phyloP scores from a whole-genome alignment of 2,888 invertebrate genomes.

The Oscheius sp. region DNA sequence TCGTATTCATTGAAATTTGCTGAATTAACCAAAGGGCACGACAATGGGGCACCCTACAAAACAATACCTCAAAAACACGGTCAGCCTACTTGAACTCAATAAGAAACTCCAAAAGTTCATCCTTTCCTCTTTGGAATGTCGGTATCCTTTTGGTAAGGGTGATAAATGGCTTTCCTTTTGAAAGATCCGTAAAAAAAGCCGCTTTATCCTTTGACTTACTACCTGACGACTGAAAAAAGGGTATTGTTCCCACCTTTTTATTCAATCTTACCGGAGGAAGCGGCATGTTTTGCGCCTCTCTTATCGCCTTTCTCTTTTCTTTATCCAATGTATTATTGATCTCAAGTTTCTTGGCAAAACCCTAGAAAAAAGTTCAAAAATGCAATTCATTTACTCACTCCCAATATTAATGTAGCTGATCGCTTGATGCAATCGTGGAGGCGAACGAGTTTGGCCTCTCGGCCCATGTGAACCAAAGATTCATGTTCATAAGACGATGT shows the following conservation, averaged over 20 bases:
- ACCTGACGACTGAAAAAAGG: constrained; percentile 1
- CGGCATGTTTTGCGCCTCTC: background rate
- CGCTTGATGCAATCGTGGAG: constrained; percentile 18
- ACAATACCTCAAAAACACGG: background rate
- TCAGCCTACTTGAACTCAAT: constrained; percentile 50
- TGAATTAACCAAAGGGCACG: constrained; percentile 44
- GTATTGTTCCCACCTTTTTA: too few relatives aligned
- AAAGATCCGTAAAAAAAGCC: constrained; percentile 56
- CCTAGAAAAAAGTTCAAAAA: constrained; percentile 26
- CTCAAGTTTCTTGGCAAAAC: constrained; percentile 47
- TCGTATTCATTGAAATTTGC: constrained; percentile 14
- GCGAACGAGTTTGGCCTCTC: constrained; percentile 5
- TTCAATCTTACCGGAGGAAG: background rate
- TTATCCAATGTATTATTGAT: constrained; percentile 40
- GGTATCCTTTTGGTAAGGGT: constrained; percentile 43
- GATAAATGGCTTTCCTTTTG: constrained; percentile 38
- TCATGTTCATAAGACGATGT: constrained; percentile 54
- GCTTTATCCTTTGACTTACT: constrained; percentile 26
- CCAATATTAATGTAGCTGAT: background rate
- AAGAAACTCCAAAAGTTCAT: constrained; percentile 46
- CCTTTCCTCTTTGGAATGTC: constrained; percentile 35
- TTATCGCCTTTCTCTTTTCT: constrained; percentile 30
- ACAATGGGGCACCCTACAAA: constrained; percentile 34
- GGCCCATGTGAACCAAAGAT: constrained; percentile 41
- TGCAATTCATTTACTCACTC: background rate